A percentile compares a stretch with the other conserved stretches of the same genome.
phyloP scores from a whole-genome alignment of 2,797 vertebrate species.

The Telmatherina bonti region DNA sequence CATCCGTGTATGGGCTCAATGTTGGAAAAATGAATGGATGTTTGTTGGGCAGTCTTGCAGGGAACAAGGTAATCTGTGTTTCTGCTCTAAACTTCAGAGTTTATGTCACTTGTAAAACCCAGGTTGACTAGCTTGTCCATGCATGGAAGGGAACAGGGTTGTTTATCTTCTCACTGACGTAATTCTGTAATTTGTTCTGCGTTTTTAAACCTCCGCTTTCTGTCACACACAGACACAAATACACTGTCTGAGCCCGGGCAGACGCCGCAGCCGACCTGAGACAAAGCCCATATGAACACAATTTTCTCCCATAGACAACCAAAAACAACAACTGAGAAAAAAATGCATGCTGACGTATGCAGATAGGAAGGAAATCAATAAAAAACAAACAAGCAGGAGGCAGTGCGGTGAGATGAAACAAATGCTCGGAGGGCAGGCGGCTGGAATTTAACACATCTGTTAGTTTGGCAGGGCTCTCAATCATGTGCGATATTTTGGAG shows the following conservation, averaged over 20 bases:
- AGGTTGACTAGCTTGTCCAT: slow-evolving; percentile 64
- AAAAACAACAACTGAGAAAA: slow-evolving; percentile 68
- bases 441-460: slow-evolving; percentile 79
- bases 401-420: slow-evolving; percentile 73
- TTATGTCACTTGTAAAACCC: slow-evolving; percentile 75
- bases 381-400: slow-evolving; percentile 71
- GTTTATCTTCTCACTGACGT: slow-evolving; percentile 75
- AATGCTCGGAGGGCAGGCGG: slow-evolving; percentile 42
- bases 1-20: slow-evolving; percentile 70
- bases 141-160: slow-evolving; percentile 50
- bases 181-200: slow-evolving; percentile 70
- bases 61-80: slow-evolving; percentile 71
- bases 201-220: slow-evolving; percentile 57
- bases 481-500: slow-evolving; percentile 64
- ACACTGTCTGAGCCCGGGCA: slow-evolving; percentile 56
- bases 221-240: slow-evolving; percentile 33
- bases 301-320: slow-evolving; percentile 76
- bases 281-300: slow-evolving; percentile 79
- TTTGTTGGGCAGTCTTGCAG: slow-evolving; percentile 66
- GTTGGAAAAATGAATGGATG: slow-evolving; percentile 73
- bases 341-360: slow-evolving; percentile 75
- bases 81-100: slow-evolving; percentile 65
- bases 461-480: slow-evolving; percentile 67
- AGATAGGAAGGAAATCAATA: slow-evolving; percentile 82
- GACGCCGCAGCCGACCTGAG: slow-evolving; percentile 66